Base-by-base conservation (phyloP, 1,140 invertebrate species). In the Battus philenor region DNA sequence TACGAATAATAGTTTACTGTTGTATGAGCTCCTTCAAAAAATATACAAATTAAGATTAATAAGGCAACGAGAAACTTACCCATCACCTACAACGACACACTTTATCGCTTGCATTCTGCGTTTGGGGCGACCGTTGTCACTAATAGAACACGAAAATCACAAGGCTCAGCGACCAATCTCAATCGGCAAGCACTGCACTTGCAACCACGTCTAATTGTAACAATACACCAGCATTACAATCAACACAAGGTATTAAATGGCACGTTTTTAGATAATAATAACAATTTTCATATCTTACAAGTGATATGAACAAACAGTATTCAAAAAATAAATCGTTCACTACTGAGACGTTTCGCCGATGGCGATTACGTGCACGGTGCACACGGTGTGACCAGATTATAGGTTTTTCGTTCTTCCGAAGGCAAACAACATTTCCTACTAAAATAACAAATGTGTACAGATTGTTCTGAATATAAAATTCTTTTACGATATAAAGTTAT, bases 81-180 rank as follows among this genome's bases (percentile, higher is more conserved):
- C 95, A 85, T 97, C 96, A 50, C 95, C 95, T 55, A 97, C 95
- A 54, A 97, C 95, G 61, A 97, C 96, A 90, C 96, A 97, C 87
- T 97, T 97, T 74, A 97, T 97, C 43, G 95, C 95, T 86, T 97
- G 95, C 95, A 97, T 97, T 63, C 68, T 50, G 55, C 38, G 48
- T 54, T 53, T 65, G 63, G 61, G 54, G 54, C 51, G 55, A 51
- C 52, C 54, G 62, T 69, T 62, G 49, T 49, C 62, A 79, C 66
- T 69, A 69, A 78, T 69, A 69, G 64, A 73, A 58, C 67, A 68
- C 72, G 59, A 68, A 57, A 63, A 68, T 61, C 54, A 64, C 57
- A 65, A 68, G 62, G 55, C 59, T 60, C 70, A 52, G 50, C 38
- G 68, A 56, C 54, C 50, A 61, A 68, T 62, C 63, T 71, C 50